Base-by-base conservation (phyloP, 2,113 vertebrate genomes). In the Crypturellus undulatus region DNA sequence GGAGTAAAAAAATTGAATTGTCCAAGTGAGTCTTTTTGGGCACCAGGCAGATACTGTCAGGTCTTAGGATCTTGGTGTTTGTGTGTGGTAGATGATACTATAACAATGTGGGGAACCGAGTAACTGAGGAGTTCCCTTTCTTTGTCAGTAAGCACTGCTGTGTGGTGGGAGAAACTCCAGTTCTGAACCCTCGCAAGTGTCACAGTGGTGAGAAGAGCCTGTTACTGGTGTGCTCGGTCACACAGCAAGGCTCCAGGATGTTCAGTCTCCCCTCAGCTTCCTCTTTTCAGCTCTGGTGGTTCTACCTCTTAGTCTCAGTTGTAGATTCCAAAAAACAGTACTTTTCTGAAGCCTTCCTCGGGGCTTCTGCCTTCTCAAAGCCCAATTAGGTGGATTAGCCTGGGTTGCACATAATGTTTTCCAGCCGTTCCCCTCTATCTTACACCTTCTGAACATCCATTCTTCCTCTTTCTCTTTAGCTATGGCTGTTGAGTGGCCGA, bases 141-240 rank as follows among this genome's bases (percentile, higher is more conserved):
- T 45, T 54, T 19, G 10, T 22, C 13, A 12, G 7, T n/a, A 87
- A 21, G 19, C 56, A 49, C 67, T 84, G 49, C 36, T 0, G 0
- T 2, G 1, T 24, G 30, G 52, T 64, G 12, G 28, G 26, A 76
- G 42, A 54, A 87, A 54, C 11, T 49, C 1, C 10, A 64, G 72
- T 92, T 89, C 32, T 17, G 63, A n/a, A 43, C 25, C 9, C 10
- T 79, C 24, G 58, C 59, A 40, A 52, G 20, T 49, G 24, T 49
- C 38, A 43, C 38, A 38, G 12, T 58, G 34, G 7, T 1, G 3
- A 85, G 24, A 91, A 30, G 17, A 24, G 51, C 6, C 34, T 77
- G 7, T 47, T 68, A 32, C 25, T 43, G 42, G 4, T 83, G 32
- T 58, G 8, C 34, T 84, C 16, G 3, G 38, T 70, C 36, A 64